phyloP scores from a whole-genome alignment of 1,140 invertebrate species.

The Drosophila takahashii region DNA sequence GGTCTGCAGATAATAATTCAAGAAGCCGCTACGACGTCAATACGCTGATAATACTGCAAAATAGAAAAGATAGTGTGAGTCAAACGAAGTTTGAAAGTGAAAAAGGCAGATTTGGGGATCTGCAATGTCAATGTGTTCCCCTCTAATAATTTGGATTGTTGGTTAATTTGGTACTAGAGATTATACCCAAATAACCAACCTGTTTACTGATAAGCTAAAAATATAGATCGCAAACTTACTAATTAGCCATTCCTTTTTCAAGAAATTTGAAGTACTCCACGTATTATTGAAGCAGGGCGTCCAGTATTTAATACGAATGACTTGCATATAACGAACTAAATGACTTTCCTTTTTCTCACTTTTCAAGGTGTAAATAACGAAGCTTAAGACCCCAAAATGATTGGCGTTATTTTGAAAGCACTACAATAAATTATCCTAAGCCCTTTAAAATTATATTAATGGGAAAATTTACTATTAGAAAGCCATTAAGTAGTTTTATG shows the following conservation, averaged over 20 bases:
- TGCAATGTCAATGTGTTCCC: neutral
- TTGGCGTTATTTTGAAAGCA: slow-evolving; percentile 24
- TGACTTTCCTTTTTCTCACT: neutral
- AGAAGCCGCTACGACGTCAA: slow-evolving; percentile 2
- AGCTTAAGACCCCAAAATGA: slow-evolving; percentile 13
- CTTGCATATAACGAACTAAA: slow-evolving; percentile 1
- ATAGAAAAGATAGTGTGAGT: neutral
- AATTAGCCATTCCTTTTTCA: neutral
- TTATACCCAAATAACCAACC: neutral
- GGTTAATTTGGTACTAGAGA: neutral
- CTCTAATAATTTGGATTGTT: neutral
- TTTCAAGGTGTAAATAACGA: neutral
- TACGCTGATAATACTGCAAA: neutral
- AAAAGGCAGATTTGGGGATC: neutral
- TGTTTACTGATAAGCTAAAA: neutral
- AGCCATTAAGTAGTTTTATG: neutral
- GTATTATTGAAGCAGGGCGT: neutral
- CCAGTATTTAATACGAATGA: neutral
- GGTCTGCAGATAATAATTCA: slow-evolving; percentile 5
- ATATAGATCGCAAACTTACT: neutral
- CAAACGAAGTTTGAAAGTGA: neutral
- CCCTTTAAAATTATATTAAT: slow-evolving; percentile 1
- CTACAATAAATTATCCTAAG: neutral
- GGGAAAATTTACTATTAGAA: slow-evolving; percentile 1
- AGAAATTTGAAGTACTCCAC: neutral